Conservation (phyloP, 2,888 invertebrate species). For the Campopleginae sp. region DNA sequence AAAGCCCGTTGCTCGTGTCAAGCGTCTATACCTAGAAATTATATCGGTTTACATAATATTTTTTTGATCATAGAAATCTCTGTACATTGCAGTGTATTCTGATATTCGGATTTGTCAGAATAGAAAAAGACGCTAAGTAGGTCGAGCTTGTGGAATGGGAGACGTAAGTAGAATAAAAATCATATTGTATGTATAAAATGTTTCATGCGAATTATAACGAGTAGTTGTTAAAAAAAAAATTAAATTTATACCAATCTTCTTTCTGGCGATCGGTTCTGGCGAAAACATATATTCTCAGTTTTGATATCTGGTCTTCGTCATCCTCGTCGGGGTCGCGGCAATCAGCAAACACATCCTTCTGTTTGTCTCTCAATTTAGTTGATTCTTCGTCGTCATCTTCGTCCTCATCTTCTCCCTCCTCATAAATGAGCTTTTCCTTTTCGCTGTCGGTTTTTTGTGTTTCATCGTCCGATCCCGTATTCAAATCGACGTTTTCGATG, state of each 20-base stretch:
- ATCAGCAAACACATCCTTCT: conserved; percentile 77
- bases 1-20: conserved; percentile 84
- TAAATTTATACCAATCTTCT: conserved; percentile 91
- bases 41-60: conserved; percentile 30
- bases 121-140: conserved; percentile 26
- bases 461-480: conserved; percentile 82
- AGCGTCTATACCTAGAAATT: conserved; percentile 85
- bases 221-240: background rate
- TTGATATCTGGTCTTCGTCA: conserved; percentile 72
- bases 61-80: background rate
- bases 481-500: conserved; percentile 75
- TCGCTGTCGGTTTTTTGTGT: conserved; percentile 73
- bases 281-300: conserved; percentile 86
- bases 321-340: conserved; percentile 71
- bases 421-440: conserved; percentile 82
- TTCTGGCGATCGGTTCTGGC: conserved; percentile 95
- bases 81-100: background rate
- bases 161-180: background rate
- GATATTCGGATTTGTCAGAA: background rate
- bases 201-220: background rate
- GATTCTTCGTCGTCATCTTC: conserved; percentile 81
- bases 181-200: background rate
- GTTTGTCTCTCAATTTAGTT: conserved; percentile 75
- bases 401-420: conserved; percentile 79
- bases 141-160: background rate